Evolutionary conservation across 2,888 invertebrate genomes (phyloP).

Genomic region (Neoaliturus tenellus): DNA sequence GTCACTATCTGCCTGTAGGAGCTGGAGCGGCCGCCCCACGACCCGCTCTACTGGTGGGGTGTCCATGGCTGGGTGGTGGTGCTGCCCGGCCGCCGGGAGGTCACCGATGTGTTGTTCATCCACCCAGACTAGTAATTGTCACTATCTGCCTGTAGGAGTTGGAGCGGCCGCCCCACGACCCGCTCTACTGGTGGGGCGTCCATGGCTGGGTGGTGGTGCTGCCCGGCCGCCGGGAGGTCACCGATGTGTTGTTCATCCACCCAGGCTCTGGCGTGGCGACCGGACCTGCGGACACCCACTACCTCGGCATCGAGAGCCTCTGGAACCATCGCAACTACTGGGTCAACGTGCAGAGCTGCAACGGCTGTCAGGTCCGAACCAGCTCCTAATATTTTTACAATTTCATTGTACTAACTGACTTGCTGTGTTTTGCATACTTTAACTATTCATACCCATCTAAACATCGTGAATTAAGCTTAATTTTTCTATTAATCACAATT

Average conservation of each 20-base stretch:
- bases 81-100: constrained; percentile 75
- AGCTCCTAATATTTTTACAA: too few species aligned
- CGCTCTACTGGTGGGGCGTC: constrained; percentile 80
- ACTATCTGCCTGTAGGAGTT: constrained; percentile 68
- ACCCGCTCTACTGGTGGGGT: constrained; percentile 81
- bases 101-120: constrained; percentile 84
- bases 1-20: constrained; percentile 57
- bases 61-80: constrained; percentile 92
- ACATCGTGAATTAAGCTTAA: too few species aligned
- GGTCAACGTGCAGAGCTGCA: constrained; percentile 72
- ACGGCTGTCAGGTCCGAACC: constrained; percentile 53
- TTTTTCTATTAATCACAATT: too few species aligned
- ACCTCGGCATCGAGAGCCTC: constrained; percentile 87
- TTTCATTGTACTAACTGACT: too few species aligned
- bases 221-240: constrained; percentile 76
- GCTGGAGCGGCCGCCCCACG: constrained; percentile 79
- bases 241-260: constrained; percentile 87
- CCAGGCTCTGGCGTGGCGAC: constrained; percentile 85
- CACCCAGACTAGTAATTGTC: constrained; percentile 81
- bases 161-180: constrained; percentile 80
- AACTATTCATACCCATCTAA: too few species aligned
- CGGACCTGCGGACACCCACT: constrained; percentile 77
- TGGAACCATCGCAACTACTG: constrained; percentile 94
- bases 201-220: constrained; percentile 91
- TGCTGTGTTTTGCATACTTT: too few species aligned